Percentiles rank a stretch among this genome's conserved stretches.
These are phyloP conservation scores for Cyclina sinensis DNA, from an alignment of 1,140 invertebrate genomes.

Conservation along the genomic window DNA sequence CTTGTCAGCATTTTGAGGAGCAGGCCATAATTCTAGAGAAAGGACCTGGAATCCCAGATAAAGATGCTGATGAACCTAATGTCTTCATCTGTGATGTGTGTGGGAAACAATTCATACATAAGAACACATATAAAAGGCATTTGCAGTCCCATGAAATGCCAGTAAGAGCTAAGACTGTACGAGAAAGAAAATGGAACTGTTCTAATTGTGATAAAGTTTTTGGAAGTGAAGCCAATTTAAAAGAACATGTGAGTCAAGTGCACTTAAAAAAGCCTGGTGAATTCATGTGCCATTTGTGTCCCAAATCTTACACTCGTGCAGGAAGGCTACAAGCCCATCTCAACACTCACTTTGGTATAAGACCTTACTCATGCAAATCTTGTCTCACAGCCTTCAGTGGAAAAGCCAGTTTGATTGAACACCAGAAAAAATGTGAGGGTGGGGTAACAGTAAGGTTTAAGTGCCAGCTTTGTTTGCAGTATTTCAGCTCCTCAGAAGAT, in stretches of 20 bases:
- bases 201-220: neutral
- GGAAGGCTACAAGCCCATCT: neutral
- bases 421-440: conserved; percentile 8
- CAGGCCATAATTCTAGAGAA: neutral
- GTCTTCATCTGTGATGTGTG: neutral
- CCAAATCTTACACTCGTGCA: conserved; percentile 5
- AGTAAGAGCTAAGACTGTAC: neutral
- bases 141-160: neutral
- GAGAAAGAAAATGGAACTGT: conserved; percentile 26
- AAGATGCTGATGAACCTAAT: neutral
- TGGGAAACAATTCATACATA: conserved; percentile 19
- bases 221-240: conserved; percentile 17
- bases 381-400: neutral
- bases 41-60: conserved; percentile 2
- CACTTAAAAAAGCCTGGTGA: conserved; percentile 12
- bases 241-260: neutral
- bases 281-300: conserved; percentile 23
- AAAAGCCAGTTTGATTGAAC: neutral
- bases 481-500: neutral
- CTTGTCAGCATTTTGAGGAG: conserved; percentile 7
- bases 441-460: neutral
- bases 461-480: neutral
- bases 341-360: conserved; percentile 3
- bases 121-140: neutral
- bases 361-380: conserved; percentile 4